phyloP scores from a whole-genome alignment of 2,888 invertebrate species.

The Dasysyrphus albostriatus region DNA sequence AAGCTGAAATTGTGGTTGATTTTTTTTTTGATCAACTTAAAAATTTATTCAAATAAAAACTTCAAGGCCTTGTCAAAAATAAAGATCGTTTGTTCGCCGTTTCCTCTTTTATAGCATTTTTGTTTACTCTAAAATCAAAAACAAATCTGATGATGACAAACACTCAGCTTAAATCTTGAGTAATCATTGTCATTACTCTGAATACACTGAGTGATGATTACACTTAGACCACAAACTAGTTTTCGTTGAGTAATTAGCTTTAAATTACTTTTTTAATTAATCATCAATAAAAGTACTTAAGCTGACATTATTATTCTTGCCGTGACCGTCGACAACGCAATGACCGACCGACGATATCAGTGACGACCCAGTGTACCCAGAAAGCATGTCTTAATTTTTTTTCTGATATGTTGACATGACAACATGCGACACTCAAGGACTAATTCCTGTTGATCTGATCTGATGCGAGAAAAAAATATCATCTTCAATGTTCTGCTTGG shows the following conservation, averaged over 20 bases:
- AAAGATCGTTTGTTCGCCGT: not conserved
- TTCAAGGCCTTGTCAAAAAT: not conserved
- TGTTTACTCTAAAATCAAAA: not conserved
- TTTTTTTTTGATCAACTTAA: too few species aligned
- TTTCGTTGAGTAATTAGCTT: conserved; percentile 49
- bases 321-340: not conserved
- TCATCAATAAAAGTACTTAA: conserved; percentile 22
- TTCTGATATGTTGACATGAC: conserved; percentile 21
- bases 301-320: not conserved
- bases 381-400: conserved; percentile 17
- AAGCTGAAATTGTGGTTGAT: too few species aligned
- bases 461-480: not conserved
- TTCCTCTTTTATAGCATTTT: not conserved
- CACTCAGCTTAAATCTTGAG: conserved; percentile 34
- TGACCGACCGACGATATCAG: not conserved
- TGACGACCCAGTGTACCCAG: not conserved
- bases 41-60: too few species aligned
- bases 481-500: conserved; percentile 46
- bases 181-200: conserved; percentile 43
- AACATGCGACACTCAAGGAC: conserved; percentile 62
- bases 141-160: not conserved
- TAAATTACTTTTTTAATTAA: conserved; percentile 64
- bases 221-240: conserved; percentile 58
- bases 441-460: conserved; percentile 32
- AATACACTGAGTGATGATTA: conserved; percentile 32